phyloP scores from a whole-genome alignment of 2,113 vertebrate species.

The Phalacrocorax pelagicus region DNA sequence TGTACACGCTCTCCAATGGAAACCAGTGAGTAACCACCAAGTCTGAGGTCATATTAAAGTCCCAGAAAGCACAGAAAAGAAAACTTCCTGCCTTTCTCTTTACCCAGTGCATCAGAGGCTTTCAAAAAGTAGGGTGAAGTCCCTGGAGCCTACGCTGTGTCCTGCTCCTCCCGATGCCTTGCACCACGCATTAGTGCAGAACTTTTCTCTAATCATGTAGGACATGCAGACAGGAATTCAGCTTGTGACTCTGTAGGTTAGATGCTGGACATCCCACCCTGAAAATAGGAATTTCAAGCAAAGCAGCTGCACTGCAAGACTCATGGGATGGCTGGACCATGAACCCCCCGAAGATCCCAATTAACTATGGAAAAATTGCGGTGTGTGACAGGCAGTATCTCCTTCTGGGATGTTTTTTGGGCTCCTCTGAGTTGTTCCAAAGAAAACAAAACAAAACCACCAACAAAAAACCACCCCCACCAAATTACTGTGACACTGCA shows the following conservation, averaged over 20 bases:
- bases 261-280: background rate
- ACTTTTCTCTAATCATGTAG: background rate
- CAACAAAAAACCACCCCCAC: background rate
- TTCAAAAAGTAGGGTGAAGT: background rate
- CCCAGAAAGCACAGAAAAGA: background rate
- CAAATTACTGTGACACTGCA: background rate
- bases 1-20: background rate
- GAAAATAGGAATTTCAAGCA: background rate
- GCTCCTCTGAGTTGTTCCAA: background rate
- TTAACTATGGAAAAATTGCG: background rate
- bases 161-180: background rate
- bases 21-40: background rate
- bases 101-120: background rate
- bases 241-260: background rate
- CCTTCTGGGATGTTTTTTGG: background rate
- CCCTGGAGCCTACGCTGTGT: accelerated
- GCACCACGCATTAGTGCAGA: accelerated
- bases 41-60: background rate
- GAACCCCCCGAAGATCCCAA: background rate
- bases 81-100: background rate
- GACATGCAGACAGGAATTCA: background rate
- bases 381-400: background rate
- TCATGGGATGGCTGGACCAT: background rate
- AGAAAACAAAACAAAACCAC: background rate
- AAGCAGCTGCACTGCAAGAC: background rate